Base-by-base conservation (phyloP, 2,113 vertebrate species). In the Thunnus maccoyii region DNA sequence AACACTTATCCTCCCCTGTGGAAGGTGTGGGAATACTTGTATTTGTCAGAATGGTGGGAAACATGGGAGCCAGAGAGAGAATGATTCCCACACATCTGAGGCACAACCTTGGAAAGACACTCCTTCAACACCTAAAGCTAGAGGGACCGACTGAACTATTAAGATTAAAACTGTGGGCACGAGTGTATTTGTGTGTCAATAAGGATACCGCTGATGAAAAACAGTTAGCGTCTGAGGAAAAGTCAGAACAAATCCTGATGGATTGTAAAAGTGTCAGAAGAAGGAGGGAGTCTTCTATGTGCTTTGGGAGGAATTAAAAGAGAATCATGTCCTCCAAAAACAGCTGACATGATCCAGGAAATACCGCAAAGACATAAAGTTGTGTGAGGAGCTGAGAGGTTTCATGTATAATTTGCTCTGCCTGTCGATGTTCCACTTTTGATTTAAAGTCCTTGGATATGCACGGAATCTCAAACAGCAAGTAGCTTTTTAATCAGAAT, bases 381-480 rank as follows among this genome's bases (percentile, higher is more conserved):
- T 82, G 85, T 86, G 74, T 62, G 76, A 86, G 78, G 77, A 82
- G 85, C 67, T 79, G 84, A 83, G 72, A 85, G 63, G 72, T 74
- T 88, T 86, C 64, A 77, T 80, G 74, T 90, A 57, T 86, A 80
- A 91, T 87, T 86, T 88, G 78, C 75, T 82, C 65, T 83, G 77
- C 57, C 68, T 86, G 74, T 84, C 78, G 20, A 41, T 65, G 71
- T 57, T 86, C 76, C 83, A 58, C 67, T 76, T 76, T 57, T 89
- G 83, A 92, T 91, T 90, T 93, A 89, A 85, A 70, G 71, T 60
- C 72, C 73, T 78, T 86, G 89, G 72, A 88, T 72, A 84, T 82
- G 84, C 60, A 56, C 64, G 62, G 74, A 82, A 80, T 86, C 79
- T 86, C 79, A 86, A 84, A 82, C 54, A 87, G 36, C 52, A 63